Conservation (phyloP, 2,888 invertebrate species). For the Drosophila kuntzei region DNA sequence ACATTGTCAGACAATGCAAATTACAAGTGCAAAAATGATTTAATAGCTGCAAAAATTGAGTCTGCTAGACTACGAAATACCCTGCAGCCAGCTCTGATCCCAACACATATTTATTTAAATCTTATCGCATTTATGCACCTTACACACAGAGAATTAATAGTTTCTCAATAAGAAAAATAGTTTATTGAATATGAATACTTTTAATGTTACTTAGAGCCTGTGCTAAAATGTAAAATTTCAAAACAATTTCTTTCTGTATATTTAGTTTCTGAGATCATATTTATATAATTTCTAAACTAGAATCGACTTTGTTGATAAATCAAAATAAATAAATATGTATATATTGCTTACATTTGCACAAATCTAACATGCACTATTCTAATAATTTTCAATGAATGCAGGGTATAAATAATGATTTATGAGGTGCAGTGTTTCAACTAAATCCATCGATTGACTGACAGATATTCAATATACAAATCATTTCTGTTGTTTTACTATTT, state of each 20-base stretch:
- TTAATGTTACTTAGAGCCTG: too few species aligned
- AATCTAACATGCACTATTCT: not conserved
- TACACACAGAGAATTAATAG: too few species aligned
- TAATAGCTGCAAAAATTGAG: constrained; percentile 18
- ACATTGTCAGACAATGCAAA: constrained; percentile 59
- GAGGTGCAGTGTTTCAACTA: not conserved
- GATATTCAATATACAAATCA: not conserved
- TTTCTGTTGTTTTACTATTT: not conserved
- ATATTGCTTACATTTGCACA: too few species aligned
- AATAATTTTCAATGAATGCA: not conserved
- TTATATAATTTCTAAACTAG: too few species aligned
- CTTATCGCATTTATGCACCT: too few species aligned
- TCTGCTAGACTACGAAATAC: not conserved
- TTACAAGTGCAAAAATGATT: constrained; percentile 57
- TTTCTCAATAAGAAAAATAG: too few species aligned
- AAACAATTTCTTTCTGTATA: too few species aligned
- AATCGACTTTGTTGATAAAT: too few species aligned
- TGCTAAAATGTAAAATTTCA: too few species aligned
- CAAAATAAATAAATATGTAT: too few species aligned
- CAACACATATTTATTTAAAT: not conserved
- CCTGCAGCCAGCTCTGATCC: not conserved
- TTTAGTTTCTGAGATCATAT: too few species aligned
- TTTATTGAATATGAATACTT: too few species aligned
- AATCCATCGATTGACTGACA: constrained; percentile 5
- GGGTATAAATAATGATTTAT: constrained; percentile 6